Conservation (phyloP, 2,113 vertebrate genomes). For the Notothenia coriiceps region DNA sequence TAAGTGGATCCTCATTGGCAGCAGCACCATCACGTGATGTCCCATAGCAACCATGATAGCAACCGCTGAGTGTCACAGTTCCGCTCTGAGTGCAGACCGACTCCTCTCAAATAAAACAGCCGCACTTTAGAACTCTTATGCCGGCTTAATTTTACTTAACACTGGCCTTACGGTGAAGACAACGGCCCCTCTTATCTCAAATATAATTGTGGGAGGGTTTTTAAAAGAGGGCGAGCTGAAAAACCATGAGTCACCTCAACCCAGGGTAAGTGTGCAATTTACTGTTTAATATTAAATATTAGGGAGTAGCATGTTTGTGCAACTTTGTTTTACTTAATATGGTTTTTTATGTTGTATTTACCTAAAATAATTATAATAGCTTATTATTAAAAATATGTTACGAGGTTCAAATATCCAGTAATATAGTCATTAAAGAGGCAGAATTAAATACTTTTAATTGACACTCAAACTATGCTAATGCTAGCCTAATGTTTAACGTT, state of each 20-base stretch:
- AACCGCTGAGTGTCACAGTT: slow-evolving; percentile 82
- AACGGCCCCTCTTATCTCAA: background rate
- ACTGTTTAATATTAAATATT: background rate
- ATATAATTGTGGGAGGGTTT: background rate
- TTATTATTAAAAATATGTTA: no score
- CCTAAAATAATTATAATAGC: background rate
- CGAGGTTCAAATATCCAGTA: background rate
- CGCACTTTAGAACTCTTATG: slow-evolving; percentile 1
- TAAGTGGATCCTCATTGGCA: slow-evolving; percentile 62
- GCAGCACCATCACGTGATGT: slow-evolving; percentile 82
- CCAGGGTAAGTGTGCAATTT: slow-evolving; percentile 84
- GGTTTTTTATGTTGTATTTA: background rate
- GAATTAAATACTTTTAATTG: background rate
- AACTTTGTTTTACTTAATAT: background rate
- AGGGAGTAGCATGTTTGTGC: background rate
- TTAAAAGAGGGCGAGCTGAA: slow-evolving; percentile 49
- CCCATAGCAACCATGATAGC: slow-evolving; percentile 89
- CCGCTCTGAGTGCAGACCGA: slow-evolving; percentile 32
- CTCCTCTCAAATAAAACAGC: slow-evolving; percentile 14
- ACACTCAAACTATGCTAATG: background rate
- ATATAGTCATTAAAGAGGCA: background rate
- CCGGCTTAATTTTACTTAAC: background rate
- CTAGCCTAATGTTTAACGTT: background rate
- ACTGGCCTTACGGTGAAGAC: background rate
- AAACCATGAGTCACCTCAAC: slow-evolving; percentile 87